These are phyloP conservation scores for Aspidapion aeneum DNA, from an alignment of 2,888 invertebrate genomes.

Conservation along the genomic window DNA sequence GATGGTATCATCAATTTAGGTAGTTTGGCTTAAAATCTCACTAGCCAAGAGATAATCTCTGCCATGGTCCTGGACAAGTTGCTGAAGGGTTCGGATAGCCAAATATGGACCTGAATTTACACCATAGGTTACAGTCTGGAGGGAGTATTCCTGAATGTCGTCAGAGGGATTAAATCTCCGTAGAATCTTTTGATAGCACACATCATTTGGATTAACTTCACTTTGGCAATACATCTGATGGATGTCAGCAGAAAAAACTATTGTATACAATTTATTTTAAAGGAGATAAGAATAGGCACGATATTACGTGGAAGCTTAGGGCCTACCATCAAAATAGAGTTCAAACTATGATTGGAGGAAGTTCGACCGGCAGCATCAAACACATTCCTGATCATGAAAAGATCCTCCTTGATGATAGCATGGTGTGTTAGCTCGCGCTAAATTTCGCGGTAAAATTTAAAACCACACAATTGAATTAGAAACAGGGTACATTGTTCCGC, in stretches of 20 bases:
- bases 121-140: too few relatives aligned
- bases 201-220: not conserved
- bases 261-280: not conserved
- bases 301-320: not conserved
- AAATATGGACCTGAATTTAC: not conserved
- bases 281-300: not conserved
- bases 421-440: too few relatives aligned
- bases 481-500: too few relatives aligned
- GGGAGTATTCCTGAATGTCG: not conserved
- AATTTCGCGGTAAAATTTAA: too few relatives aligned
- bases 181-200: not conserved
- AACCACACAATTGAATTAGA: too few relatives aligned
- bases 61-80: not conserved
- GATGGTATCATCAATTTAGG: conserved; percentile 1
- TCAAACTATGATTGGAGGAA: not conserved
- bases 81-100: not conserved
- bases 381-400: not conserved
- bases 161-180: not conserved
- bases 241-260: not conserved
- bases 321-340: too few relatives aligned
- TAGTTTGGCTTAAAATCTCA: not conserved
- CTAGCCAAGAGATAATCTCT: not conserved
- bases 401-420: not conserved
- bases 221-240: not conserved
- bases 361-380: not conserved